Percentiles rank a stretch among this genome's conserved stretches.
Evolutionary conservation across 2,797 vertebrate genomes (phyloP).

Genomic region (Paramormyrops hopkinsi): DNA sequence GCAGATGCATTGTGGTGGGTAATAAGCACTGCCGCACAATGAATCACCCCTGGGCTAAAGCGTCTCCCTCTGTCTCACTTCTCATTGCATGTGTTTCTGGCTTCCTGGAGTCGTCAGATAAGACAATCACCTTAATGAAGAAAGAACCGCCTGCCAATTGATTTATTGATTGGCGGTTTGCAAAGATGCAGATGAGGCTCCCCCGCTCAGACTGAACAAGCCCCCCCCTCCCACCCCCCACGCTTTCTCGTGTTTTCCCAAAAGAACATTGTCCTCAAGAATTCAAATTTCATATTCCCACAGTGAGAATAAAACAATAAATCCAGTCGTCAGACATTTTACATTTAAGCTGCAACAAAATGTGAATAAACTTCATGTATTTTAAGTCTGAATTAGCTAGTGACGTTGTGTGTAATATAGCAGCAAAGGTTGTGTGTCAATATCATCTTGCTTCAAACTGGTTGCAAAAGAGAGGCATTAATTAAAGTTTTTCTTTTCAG

Average conservation of each 20-base stretch:
- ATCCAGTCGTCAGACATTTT: neutral
- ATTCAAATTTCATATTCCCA: neutral
- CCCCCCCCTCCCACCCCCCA: neutral
- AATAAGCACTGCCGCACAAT: constrained; percentile 29
- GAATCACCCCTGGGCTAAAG: constrained; percentile 27
- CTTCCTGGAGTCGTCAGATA: neutral
- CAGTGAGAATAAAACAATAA: neutral
- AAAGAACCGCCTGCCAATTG: neutral
- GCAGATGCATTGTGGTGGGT: constrained; percentile 26
- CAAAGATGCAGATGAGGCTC: neutral
- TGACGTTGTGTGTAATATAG: neutral
- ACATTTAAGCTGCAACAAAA: neutral
- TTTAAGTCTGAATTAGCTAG: neutral
- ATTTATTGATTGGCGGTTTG: neutral
- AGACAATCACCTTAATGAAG: constrained; percentile 19
- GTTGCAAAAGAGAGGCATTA: neutral
- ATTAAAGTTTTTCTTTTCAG: neutral
- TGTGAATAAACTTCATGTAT: neutral
- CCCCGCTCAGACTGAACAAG: neutral
- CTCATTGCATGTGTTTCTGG: neutral
- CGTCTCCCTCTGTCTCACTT: constrained; percentile 2
- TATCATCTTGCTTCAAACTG: neutral
- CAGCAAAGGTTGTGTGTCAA: neutral
- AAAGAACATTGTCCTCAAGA: neutral
- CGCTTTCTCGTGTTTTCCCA: neutral